Conservation (phyloP, 35 echinoderm and acorn worm genomes). For the Hemicentrotus pulcherrimus region DNA sequence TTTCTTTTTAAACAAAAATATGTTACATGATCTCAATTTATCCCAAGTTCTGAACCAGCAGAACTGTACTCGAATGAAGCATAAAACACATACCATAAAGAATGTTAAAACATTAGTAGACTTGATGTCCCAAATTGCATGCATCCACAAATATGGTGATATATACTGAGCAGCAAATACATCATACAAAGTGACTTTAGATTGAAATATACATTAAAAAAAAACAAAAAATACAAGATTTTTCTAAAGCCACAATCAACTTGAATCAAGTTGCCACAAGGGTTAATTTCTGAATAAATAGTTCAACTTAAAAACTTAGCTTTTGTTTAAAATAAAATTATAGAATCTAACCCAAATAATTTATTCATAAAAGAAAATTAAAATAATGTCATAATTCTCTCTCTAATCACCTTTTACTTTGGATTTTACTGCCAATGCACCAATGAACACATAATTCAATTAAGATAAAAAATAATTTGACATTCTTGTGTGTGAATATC, state of each 20-base stretch:
- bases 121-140: background rate
- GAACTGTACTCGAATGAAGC: background rate
- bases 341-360: background rate
- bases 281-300: background rate
- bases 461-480: too few species aligned
- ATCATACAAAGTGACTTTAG: background rate
- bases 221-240: background rate
- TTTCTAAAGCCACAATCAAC: background rate
- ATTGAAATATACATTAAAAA: background rate
- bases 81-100: too few species aligned
- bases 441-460: too few species aligned
- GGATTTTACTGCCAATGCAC: too few species aligned
- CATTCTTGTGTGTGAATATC: too few species aligned
- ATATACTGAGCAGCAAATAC: background rate
- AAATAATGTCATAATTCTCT: too few species aligned
- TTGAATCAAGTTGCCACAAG: background rate
- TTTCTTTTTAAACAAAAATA: background rate
- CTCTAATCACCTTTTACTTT: too few species aligned
- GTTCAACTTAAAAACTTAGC: background rate
- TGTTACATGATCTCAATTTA: background rate
- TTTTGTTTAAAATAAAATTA: too few species aligned
- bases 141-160: background rate
- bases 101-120: too few species aligned
- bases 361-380: background rate
- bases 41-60: conserved; percentile 9